Evolutionary conservation across 2,797 vertebrate genomes (phyloP), one percentile per base, ranked within the genome.

Genomic region (Alosa sapidissima): DNA sequence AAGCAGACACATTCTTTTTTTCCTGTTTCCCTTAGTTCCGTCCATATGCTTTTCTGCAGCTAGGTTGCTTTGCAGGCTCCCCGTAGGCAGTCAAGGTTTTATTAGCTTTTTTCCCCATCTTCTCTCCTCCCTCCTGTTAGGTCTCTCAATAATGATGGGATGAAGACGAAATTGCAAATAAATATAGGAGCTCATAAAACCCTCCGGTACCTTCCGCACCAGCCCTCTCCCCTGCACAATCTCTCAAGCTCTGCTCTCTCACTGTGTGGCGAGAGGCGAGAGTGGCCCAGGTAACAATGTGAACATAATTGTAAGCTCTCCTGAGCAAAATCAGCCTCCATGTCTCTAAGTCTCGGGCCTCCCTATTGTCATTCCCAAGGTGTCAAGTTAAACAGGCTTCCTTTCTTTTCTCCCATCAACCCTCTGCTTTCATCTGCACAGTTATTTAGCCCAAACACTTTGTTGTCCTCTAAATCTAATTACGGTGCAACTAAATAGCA

Each of bases 121-220:
- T 45, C 68, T 33, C 3, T 16, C 36, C 72, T 78, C 72, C 81
- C 81, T 19, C 82, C 55, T 81, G 82, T 84, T 81, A 81, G 85
- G 85, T 87, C 84, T 83, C 54, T 82, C 87, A 84, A 87, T 83
- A 85, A 82, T 87, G 84, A 87, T 81, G 51, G 33, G 47, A 86
- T 78, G 47, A 86, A 84, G 72, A 85, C 75, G 81, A 81, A 82
- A 84, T 85, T 84, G 11, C 81, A 60, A 78, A 78, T 55, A 62
- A 84, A 87, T 84, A 87, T 85, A n/a, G 60, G 11, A 82, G 84
- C 84, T 49, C 51, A 58, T 82, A 58, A 52, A 52, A 7, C 72
- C 65, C 72, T 47, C 41, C 8, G 72, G 72, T 78, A 19, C 72
- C 21, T 21, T 47, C 6, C 72, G n/a, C 72, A 8, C 41, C 41